These are phyloP conservation scores for Adelosebastes latens DNA, from an alignment of 2,797 vertebrate genomes.

Conservation along the genomic window DNA sequence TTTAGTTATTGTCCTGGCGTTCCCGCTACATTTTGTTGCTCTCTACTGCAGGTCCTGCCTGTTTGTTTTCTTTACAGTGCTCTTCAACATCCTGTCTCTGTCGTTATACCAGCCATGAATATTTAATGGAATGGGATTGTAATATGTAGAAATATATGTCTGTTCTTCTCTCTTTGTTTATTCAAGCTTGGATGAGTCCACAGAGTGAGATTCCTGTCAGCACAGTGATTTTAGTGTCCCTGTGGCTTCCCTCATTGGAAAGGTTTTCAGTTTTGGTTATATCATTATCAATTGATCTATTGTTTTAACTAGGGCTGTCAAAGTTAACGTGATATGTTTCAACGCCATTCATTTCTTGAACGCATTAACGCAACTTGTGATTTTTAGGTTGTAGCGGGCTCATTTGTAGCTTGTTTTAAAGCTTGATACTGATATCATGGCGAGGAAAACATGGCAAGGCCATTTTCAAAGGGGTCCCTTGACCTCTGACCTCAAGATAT, in stretches of 20 bases:
- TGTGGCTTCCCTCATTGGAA: neutral
- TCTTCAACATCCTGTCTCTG: constrained; percentile 37
- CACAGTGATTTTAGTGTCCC: neutral
- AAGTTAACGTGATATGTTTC: too few relatives aligned
- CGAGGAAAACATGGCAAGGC: too few relatives aligned
- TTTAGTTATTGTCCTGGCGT: constrained; percentile 14
- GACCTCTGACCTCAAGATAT: too few relatives aligned
- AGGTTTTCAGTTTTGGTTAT: neutral
- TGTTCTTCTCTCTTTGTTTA: constrained; percentile 34
- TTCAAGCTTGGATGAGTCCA: constrained; percentile 27
- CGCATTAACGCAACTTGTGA: too few relatives aligned
- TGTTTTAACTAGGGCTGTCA: neutral
- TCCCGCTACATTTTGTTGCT: neutral
- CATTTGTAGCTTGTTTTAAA: too few relatives aligned
- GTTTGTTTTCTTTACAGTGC: constrained; percentile 42
- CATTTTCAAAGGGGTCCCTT: too few relatives aligned
- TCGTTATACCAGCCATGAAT: constrained; percentile 56
- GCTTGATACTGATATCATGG: too few relatives aligned
- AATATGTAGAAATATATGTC: constrained; percentile 43
- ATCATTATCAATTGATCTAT: neutral
- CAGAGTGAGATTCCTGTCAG: neutral
- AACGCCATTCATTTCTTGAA: too few relatives aligned
- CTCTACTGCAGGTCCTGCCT: constrained; percentile 8
- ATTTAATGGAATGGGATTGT: constrained; percentile 50
- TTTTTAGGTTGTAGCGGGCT: too few relatives aligned